Evolutionary conservation across 2,888 invertebrate species (phyloP), one percentile per base, ranked within the genome.

Genomic region (Oligia latruncula): DNA sequence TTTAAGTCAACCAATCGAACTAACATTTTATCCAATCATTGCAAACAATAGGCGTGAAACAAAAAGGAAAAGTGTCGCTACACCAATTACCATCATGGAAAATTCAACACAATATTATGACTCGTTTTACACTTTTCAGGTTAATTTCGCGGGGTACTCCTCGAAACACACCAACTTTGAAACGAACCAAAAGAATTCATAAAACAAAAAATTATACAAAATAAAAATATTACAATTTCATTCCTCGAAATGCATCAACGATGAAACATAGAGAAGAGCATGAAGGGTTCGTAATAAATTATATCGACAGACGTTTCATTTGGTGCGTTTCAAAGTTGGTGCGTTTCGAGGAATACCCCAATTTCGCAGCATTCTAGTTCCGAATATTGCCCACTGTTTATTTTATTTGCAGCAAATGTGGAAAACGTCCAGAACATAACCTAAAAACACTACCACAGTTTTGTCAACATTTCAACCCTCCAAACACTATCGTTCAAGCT

Each of bases 381-480:
- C 11, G 23, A 58, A 58, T 58, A 58, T n/a, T n/a, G 58, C 23
- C 23, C 23, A 68, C 20, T 20, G n/a, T 43, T 60, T 62, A 52
- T 52, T 35, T 52, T 13, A n/a, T 55, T 20, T 4, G 13, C 6
- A 15, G 29, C 40, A 17, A 81, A 64, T 23, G 15, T 23, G 8
- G 11, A n/a, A 58, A 60, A 0, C 46, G 58, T 52, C 23, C 23
- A 65, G 60, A 68, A 64, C 52, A 72, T 46, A 73, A 70, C 65
- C 52, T 74, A 55, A 62, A 71, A 80, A 20, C n/a, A 65, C 55
- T 70, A 29, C 29, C 71, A 49, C 29, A 49, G n/a, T 40, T 35
- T 83, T 70, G 73, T 70, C 46, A 79, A 72, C 70, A 85, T 72
- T 78, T 66, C 75, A 74, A 74, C 77, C 72, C 62, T 68, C 64